phyloP scores from a whole-genome alignment of 2,888 invertebrate species.

The Cephus sareptanus region DNA sequence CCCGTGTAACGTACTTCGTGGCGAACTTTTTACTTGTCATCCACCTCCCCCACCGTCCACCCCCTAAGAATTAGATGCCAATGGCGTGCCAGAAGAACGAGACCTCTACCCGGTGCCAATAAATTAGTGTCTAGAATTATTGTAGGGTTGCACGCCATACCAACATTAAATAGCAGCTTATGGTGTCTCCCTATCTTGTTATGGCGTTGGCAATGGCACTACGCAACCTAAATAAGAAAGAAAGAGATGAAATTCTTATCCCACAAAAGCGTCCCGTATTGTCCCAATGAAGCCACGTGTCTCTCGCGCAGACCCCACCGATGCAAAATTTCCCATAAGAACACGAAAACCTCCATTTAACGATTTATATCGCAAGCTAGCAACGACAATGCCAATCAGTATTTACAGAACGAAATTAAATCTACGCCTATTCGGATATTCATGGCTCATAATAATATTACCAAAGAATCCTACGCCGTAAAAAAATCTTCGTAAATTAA shows the following conservation, averaged over 20 bases:
- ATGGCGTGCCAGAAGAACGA: background rate
- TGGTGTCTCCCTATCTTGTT: background rate
- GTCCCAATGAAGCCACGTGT: background rate
- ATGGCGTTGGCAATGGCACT: background rate
- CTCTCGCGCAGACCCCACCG: background rate
- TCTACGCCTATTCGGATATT: background rate
- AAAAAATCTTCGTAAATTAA: background rate
- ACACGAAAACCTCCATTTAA: background rate
- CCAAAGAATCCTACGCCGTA: background rate
- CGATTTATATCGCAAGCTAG: background rate
- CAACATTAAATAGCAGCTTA: background rate
- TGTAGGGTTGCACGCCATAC: background rate
- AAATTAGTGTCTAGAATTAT: background rate
- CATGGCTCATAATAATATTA: background rate
- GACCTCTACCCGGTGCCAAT: background rate
- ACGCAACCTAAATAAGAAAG: background rate
- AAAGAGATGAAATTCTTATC: background rate
- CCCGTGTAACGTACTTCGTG: too few species aligned
- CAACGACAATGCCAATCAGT: background rate
- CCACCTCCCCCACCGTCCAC: background rate
- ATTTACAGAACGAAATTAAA: background rate
- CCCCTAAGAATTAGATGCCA: background rate
- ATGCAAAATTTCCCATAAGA: background rate
- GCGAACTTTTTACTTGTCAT: background rate
- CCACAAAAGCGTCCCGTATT: background rate